phyloP scores from a whole-genome alignment of 2,113 vertebrate genomes.

The Phrynosoma blainvillii region DNA sequence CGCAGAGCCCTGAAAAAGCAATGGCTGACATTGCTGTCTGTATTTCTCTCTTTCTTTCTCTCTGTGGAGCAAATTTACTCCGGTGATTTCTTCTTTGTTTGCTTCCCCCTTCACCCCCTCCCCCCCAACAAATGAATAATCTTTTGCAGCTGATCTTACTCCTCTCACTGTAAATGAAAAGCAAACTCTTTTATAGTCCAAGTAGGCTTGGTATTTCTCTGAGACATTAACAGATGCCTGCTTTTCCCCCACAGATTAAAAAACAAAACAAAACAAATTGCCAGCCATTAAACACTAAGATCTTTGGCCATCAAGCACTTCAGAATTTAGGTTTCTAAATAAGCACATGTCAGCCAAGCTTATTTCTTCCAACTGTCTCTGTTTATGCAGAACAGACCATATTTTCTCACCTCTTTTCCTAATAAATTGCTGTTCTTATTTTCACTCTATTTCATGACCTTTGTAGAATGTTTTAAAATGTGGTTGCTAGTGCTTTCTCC shows the following conservation, averaged over 20 bases:
- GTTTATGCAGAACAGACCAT: background rate
- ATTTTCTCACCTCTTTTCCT: background rate
- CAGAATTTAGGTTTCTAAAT: background rate
- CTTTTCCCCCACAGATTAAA: background rate
- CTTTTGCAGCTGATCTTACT: conserved; percentile 26
- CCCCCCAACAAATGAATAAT: conserved; percentile 34
- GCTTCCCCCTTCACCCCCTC: background rate
- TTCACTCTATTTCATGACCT: background rate
- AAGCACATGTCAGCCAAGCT: background rate
- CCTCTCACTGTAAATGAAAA: background rate
- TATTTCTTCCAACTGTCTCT: background rate
- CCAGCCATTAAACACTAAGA: background rate
- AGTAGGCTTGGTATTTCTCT: conserved; percentile 23
- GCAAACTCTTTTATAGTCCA: conserved; percentile 25
- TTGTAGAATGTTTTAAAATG: background rate
- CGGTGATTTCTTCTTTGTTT: background rate
- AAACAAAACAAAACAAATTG: background rate
- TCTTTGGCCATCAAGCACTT: conserved; percentile 23
- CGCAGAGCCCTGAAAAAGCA: background rate
- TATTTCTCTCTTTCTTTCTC: background rate
- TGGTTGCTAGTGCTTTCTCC: no score
- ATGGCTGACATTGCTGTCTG: background rate
- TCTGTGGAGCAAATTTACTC: background rate
- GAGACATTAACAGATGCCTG: conserved; percentile 18
- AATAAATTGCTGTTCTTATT: background rate